Evolutionary conservation across 2,113 vertebrate genomes (phyloP).

Genomic region (Nycticorax nycticorax): DNA sequence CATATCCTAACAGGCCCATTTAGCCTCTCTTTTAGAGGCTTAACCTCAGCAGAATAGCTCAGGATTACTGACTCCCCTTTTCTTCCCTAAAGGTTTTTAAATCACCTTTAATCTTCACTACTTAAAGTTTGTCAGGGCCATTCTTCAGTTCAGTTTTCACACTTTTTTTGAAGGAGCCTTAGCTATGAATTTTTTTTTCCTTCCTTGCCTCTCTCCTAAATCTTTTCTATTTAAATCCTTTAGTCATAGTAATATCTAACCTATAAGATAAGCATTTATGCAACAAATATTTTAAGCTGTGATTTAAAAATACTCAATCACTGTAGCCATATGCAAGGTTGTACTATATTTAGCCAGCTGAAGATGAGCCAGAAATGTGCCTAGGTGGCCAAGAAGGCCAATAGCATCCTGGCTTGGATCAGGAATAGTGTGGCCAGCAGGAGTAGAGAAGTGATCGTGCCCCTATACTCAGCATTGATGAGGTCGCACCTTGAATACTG

Average conservation of each 20-base stretch:
- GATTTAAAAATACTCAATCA: background rate
- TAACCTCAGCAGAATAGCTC: background rate
- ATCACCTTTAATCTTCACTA: background rate
- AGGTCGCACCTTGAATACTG: no score
- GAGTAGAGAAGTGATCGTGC: no score
- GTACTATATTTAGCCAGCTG: no score
- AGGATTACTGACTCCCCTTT: background rate
- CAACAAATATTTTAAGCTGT: background rate
- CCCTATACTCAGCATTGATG: no score
- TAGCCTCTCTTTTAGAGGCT: background rate
- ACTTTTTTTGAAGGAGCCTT: background rate
- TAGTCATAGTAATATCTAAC: background rate
- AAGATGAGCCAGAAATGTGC: no score
- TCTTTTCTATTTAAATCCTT: background rate
- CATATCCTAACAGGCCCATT: background rate
- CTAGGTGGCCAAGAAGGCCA: no score
- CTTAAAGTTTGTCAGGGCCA: background rate
- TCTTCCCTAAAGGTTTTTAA: background rate
- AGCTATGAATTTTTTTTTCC: background rate
- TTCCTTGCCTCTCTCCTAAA: background rate
- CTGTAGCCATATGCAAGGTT: background rate
- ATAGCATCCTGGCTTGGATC: no score
- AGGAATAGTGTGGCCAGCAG: no score
- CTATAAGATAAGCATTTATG: background rate
- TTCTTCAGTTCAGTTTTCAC: background rate